Base-by-base conservation (phyloP, 1,140 invertebrate species). In the Bradynema listronoti region DNA sequence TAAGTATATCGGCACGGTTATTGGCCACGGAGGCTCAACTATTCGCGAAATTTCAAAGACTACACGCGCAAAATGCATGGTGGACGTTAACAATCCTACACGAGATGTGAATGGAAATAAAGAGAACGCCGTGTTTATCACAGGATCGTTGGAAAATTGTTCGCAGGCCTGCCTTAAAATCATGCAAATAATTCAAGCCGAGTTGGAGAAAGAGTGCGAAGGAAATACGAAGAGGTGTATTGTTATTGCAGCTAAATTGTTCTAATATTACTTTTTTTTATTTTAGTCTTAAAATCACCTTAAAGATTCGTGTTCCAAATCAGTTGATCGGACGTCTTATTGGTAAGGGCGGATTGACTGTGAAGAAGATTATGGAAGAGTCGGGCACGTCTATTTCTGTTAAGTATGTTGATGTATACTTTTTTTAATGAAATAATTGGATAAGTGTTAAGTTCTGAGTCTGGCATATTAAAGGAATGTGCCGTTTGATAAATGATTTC, bases 301-400 rank as follows among this genome's bases (percentile, higher is more conserved):
- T 97, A 62, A 94, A 93, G 82, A 90, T 97, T 57, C 83, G 97
- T 53, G 58, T 60, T 30, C 59, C 59, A 0, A 56, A 16, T n/a
- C 29, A 42, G 19, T 52, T 63, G 2, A 29, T 63, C 45, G 61
- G 61, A 14, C 58, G 61, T 14, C 63, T 63, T 42, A 63, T 63
- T 33, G 61, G 61, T 16, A 66, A 66, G n/a, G 53, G 41, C 29
- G 61, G 61, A 14, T 50, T 42, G 14, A 63, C 63, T 54, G 59
- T 65, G 34, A 22, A 47, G 1, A 47, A 47, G 27, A 50, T 97
- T 69, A 96, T 95, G 91, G 89, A 95, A 78, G 89, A 95, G 66
- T 95, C 92, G 1, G 88, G 93, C 60, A 93, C 92, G 0, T 93
- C 92, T 80, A 94, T 96, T 53, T 93, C 90, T 27, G 90, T 96